Evolutionary conservation across 2,888 invertebrate species (phyloP).

Genomic region (Eupithecia tripunctaria): DNA sequence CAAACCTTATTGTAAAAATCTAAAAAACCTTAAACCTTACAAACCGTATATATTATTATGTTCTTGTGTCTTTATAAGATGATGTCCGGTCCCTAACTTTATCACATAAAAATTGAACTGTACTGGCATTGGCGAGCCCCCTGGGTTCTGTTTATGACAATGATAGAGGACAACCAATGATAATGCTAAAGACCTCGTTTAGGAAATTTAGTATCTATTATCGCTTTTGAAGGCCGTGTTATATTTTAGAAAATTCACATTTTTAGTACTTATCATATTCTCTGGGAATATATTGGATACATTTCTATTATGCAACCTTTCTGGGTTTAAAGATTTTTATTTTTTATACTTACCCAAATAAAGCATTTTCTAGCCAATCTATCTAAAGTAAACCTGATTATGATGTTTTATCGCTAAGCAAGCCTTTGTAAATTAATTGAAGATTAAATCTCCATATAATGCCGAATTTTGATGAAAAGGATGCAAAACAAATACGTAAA

Average conservation of each 20-base stretch:
- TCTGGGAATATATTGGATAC: neutral
- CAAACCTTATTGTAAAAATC: neutral
- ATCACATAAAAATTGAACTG: neutral
- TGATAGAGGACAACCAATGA: neutral
- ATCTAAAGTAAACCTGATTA: no score
- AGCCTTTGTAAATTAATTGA: neutral
- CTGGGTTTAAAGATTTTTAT: neutral
- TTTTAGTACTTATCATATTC: neutral
- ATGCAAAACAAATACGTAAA: neutral
- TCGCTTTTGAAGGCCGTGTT: no score
- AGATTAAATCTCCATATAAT: neutral
- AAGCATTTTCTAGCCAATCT: no score
- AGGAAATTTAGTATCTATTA: neutral
- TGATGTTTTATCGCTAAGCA: neutral
- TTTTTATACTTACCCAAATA: no score
- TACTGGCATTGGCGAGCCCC: neutral
- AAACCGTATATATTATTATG: no score
- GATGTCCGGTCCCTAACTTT: neutral
- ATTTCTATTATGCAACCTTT: neutral
- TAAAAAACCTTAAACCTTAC: no score
- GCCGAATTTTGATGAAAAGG: neutral
- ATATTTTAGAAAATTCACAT: no score
- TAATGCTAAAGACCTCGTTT: neutral
- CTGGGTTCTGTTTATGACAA: neutral
- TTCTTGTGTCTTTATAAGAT: neutral